phyloP scores from a whole-genome alignment of 1,140 invertebrate genomes.

The Drosophila fuyamai region DNA sequence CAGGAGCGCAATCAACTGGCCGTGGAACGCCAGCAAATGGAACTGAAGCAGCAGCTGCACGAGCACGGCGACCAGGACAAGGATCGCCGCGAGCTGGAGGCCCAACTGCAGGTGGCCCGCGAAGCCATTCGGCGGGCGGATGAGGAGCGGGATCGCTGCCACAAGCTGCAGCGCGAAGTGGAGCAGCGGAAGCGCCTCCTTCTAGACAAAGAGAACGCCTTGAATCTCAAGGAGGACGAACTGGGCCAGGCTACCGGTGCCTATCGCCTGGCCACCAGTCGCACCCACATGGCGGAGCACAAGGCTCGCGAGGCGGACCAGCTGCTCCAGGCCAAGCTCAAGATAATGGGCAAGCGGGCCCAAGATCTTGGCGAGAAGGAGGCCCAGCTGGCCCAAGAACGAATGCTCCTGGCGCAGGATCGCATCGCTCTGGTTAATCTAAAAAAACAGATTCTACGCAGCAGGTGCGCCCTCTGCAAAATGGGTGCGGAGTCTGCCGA shows the following conservation, averaged over 20 bases:
- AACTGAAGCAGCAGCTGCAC: constrained; percentile 83
- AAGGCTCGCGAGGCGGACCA: constrained; percentile 79
- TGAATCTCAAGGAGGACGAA: constrained; percentile 83
- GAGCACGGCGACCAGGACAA: constrained; percentile 69
- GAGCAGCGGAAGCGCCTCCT: constrained; percentile 84
- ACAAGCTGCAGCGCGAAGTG: constrained; percentile 83
- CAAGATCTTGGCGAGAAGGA: constrained; percentile 74
- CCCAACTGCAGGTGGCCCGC: constrained; percentile 85
- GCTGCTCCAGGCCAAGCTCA: constrained; percentile 70
- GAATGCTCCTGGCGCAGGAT: constrained; percentile 72
- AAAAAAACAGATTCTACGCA: constrained; percentile 60
- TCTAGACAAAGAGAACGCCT: constrained; percentile 80
- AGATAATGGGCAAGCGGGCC: constrained; percentile 61
- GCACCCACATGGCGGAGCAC: constrained; percentile 72
- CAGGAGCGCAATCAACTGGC: constrained; percentile 84
- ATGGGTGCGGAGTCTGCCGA: constrained; percentile 69
- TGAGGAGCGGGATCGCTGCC: constrained; percentile 84
- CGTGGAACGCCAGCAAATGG: constrained; percentile 84
- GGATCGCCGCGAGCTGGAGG: constrained; percentile 85
- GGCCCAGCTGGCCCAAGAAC: constrained; percentile 74
- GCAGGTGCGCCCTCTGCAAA: constrained; percentile 74
- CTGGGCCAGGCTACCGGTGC: constrained; percentile 61
- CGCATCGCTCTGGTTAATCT: constrained; percentile 70
- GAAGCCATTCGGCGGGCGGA: constrained; percentile 85
- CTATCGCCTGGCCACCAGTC: constrained; percentile 69